These are phyloP conservation scores for Zoanthus sansibaricus DNA, from an alignment of 92 coral and sea anemone species.

Conservation along the genomic window DNA sequence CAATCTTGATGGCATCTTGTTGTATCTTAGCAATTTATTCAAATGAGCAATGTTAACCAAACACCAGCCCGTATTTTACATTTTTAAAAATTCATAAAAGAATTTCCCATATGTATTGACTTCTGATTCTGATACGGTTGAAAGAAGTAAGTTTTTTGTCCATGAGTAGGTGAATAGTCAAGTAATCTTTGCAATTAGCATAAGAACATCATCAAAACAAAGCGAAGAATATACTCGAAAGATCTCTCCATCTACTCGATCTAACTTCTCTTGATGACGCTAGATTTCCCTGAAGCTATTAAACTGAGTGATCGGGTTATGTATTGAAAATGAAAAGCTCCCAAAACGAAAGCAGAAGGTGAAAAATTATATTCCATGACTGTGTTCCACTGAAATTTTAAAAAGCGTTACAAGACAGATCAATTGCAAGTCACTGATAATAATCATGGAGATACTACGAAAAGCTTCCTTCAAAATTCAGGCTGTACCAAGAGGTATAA, in stretches of 20 bases:
- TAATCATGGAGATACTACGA: slow-evolving; percentile 20
- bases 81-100: slow-evolving; percentile 20
- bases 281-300: neutral
- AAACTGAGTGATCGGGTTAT: neutral
- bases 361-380: neutral
- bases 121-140: neutral
- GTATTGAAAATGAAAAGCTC: neutral
- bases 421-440: neutral
- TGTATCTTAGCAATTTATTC: slow-evolving; percentile 48
- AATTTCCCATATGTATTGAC: slow-evolving; percentile 11
- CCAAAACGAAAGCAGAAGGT: neutral
- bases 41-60: slow-evolving; percentile 35
- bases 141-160: neutral
- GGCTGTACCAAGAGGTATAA: slow-evolving; percentile 26
- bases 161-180: neutral
- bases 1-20: neutral
- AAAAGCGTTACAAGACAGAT: neutral
- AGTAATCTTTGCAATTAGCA: slow-evolving; percentile 1
- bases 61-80: slow-evolving; percentile 28
- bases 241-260: neutral
- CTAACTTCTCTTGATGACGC: neutral
- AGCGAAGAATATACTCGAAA: slow-evolving; percentile 1
- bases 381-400: slow-evolving; percentile 1
- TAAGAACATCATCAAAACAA: slow-evolving; percentile 19
- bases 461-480: slow-evolving; percentile 28